phyloP scores from a whole-genome alignment of 2,797 vertebrate genomes.

The Gambelia wislizenii region DNA sequence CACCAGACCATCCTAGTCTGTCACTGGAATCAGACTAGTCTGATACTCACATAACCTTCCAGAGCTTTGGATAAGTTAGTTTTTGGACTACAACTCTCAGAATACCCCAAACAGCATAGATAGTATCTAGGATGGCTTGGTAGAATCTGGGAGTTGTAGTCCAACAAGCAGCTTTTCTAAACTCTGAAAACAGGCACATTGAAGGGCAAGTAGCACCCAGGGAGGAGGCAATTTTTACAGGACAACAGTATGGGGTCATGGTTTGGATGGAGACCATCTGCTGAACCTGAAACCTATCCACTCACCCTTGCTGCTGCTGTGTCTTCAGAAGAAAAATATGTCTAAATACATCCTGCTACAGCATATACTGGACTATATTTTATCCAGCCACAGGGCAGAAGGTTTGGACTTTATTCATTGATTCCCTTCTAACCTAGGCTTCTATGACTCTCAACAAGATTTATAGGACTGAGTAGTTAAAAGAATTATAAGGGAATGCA shows the following conservation, averaged over 20 bases:
- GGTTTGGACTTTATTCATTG: conserved; percentile 15
- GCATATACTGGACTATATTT: background rate
- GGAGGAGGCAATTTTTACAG: background rate
- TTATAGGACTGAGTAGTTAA: background rate
- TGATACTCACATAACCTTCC: background rate
- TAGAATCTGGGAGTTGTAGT: too few species aligned
- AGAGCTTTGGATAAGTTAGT: too few species aligned
- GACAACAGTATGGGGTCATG: background rate
- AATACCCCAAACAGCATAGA: too few species aligned
- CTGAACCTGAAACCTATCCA: too few species aligned
- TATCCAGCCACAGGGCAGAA: background rate
- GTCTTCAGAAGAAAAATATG: background rate
- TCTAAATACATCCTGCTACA: background rate
- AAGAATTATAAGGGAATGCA: conserved; percentile 39
- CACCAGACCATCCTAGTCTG: too few species aligned
- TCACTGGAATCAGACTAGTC: background rate
- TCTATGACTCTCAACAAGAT: conserved; percentile 55
- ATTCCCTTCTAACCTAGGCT: conserved; percentile 12
- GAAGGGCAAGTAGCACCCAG: too few species aligned
- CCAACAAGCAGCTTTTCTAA: too few species aligned
- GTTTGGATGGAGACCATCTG: too few species aligned
- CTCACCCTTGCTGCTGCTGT: rapidly evolving
- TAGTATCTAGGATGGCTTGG: too few species aligned
- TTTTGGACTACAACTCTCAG: too few species aligned
- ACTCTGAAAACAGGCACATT: background rate